phyloP scores from a whole-genome alignment of 2,797 vertebrate genomes.

The Xenopus petersii region DNA sequence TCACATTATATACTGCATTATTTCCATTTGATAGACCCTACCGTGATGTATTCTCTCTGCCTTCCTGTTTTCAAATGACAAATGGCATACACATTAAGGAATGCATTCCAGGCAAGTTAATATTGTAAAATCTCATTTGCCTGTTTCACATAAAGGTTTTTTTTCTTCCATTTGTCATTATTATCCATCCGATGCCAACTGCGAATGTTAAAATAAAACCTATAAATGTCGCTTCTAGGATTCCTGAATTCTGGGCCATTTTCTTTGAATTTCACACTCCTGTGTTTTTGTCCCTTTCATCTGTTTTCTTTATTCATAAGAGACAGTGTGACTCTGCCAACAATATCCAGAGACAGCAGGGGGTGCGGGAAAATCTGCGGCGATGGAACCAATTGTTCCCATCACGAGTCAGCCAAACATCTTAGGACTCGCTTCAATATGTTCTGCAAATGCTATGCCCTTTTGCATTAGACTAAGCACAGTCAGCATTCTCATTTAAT shows the following conservation, averaged over 20 bases:
- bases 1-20: no score
- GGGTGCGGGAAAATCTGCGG: neutral
- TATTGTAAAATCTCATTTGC: no score
- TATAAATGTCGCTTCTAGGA: neutral
- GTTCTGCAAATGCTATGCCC: neutral
- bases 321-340: constrained; percentile 2
- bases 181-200: neutral
- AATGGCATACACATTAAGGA: no score
- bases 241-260: neutral
- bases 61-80: no score
- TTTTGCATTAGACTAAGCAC: neutral
- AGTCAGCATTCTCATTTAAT: neutral
- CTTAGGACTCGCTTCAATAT: neutral
- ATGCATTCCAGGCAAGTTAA: no score
- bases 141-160: no score
- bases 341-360: constrained; percentile 7
- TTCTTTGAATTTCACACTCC: constrained; percentile 19
- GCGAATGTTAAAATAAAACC: neutral
- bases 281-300: constrained; percentile 20
- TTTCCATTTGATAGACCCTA: no score
- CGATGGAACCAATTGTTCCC: neutral
- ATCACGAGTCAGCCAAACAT: neutral
- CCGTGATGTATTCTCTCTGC: no score
- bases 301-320: constrained; percentile 12
- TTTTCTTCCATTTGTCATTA: neutral